A percentile compares a stretch with the other conserved stretches of the same genome.
These are phyloP conservation scores for Deroplatys truncata DNA, from an alignment of 2,888 invertebrate species.

Conservation along the genomic window DNA sequence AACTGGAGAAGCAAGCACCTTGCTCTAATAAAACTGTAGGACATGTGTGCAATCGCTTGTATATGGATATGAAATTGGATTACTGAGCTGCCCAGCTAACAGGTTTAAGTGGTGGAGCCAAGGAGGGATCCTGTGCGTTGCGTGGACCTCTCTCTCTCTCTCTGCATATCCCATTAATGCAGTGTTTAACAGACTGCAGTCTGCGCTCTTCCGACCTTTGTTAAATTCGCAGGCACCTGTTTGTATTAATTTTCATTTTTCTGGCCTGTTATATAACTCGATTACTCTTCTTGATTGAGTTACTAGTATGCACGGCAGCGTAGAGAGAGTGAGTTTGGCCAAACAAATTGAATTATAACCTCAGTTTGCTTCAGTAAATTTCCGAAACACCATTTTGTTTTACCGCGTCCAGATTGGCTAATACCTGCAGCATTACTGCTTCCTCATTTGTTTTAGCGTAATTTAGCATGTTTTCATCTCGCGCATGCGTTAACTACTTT, in stretches of 20 bases:
- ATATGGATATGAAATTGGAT: conserved; percentile 9
- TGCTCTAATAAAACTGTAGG: not conserved
- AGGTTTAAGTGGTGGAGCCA: not conserved
- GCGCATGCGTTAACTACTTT: too few relatives aligned
- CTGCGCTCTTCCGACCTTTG: not conserved
- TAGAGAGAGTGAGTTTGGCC: not conserved
- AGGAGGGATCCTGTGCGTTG: too few relatives aligned
- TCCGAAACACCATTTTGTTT: not conserved
- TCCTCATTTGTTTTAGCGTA: not conserved
- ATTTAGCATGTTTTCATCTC: too few relatives aligned
- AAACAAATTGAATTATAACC: not conserved
- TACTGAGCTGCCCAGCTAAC: not conserved
- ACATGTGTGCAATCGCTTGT: not conserved
- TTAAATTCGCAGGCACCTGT: not conserved
- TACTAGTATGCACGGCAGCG: not conserved
- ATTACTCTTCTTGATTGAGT: not conserved
- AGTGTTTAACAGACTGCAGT: too few relatives aligned
- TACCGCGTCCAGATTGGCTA: not conserved
- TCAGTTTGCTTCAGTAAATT: not conserved
- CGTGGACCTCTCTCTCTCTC: too few relatives aligned
- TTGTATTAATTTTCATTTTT: not conserved
- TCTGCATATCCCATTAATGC: too few relatives aligned
- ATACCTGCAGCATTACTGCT: not conserved
- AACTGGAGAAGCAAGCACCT: not conserved
- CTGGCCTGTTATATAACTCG: not conserved